Conservation (phyloP, 1,140 invertebrate genomes). For the Macrostomum lignano region DNA sequence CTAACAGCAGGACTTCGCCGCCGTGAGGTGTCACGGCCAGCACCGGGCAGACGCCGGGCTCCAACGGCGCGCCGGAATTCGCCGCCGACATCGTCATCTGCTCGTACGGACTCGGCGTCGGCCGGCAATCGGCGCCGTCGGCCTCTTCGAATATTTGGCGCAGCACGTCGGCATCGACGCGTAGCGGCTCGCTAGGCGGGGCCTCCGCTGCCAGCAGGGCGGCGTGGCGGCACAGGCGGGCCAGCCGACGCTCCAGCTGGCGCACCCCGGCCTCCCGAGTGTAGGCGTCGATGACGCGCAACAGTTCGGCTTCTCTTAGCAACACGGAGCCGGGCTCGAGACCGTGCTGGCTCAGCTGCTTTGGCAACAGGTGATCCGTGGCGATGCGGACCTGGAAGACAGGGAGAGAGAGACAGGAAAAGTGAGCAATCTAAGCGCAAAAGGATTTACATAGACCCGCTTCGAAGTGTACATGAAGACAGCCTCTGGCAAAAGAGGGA, state of each 20-base stretch:
- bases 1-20: constrained; percentile 33
- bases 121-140: constrained; percentile 8
- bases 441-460: no score
- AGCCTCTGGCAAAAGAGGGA: no score
- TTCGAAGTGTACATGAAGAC: no score
- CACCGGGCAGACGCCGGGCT: constrained; percentile 32
- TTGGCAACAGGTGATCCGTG: constrained; percentile 31
- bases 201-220: constrained; percentile 30
- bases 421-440: no score
- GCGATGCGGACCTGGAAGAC: constrained; percentile 34
- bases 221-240: constrained; percentile 30
- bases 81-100: constrained; percentile 5
- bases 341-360: constrained; percentile 32
- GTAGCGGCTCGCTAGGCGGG: no score
- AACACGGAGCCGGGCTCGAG: no score
- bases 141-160: neutral
- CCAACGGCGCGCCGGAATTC: constrained; percentile 17
- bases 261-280: constrained; percentile 35
- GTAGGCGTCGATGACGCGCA: no score
- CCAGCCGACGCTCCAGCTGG: constrained; percentile 31
- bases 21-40: constrained; percentile 33
- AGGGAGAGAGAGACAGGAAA: no score
- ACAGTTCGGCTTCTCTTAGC: no score
- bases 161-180: no score
- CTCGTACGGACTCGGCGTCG: constrained; percentile 3